A percentile compares a stretch with the other conserved stretches of the same genome.
Evolutionary conservation across 2,113 vertebrate species (phyloP).

Genomic region (Rhombomys opimus): DNA sequence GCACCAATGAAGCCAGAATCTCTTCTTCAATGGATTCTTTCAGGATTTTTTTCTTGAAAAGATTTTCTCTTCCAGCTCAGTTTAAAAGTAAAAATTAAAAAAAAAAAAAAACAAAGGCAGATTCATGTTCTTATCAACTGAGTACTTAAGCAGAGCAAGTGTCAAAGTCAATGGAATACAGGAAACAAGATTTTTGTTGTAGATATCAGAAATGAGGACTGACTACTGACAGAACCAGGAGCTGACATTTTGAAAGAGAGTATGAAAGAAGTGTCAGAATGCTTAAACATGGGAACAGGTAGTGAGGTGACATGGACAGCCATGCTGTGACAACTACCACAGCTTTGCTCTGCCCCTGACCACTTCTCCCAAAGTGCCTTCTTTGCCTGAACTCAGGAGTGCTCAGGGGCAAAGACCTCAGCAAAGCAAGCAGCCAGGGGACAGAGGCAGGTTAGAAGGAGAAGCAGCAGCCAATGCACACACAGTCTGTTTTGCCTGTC

Average conservation of each 20-base stretch:
- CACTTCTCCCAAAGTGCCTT: neutral
- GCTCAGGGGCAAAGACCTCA: neutral
- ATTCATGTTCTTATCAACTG: slow-evolving; percentile 70
- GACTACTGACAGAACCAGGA: neutral
- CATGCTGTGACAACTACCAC: neutral
- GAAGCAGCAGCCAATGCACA: neutral
- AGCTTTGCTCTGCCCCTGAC: neutral
- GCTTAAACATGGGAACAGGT: neutral
- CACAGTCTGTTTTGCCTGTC: neutral
- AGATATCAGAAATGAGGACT: slow-evolving; percentile 57
- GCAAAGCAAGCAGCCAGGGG: neutral
- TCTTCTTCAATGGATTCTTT: neutral
- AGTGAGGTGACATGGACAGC: neutral
- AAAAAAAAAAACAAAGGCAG: neutral
- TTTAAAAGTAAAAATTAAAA: neutral
- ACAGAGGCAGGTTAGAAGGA: neutral
- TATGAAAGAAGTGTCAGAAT: neutral
- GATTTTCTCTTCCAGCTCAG: slow-evolving; percentile 52
- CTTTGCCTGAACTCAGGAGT: neutral
- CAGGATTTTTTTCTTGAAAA: neutral
- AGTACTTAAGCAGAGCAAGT: slow-evolving; percentile 62
- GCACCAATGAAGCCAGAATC: neutral
- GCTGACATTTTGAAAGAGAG: slow-evolving; percentile 38
- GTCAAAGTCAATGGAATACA: slow-evolving; percentile 67
- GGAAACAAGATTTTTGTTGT: slow-evolving; percentile 62